Evolutionary conservation across 2,113 vertebrate genomes (phyloP).

Genomic region (Phaethon lepturus): DNA sequence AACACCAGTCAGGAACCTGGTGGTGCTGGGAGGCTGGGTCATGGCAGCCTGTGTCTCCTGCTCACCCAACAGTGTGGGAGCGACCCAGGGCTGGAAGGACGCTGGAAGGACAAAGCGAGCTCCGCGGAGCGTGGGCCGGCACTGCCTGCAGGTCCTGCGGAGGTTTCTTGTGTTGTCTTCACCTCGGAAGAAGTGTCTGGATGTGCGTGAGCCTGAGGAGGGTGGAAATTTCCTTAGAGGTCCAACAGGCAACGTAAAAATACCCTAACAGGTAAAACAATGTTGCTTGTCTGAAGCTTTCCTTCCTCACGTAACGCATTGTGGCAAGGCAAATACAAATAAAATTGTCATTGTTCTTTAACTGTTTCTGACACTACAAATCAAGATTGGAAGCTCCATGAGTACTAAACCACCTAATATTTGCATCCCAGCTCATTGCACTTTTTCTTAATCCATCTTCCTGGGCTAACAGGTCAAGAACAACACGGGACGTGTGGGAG

Average conservation of each 20-base stretch:
- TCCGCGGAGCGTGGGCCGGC: neutral
- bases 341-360: neutral
- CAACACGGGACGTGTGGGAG: neutral
- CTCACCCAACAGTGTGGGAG: neutral
- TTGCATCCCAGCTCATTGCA: neutral
- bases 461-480: neutral
- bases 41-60: neutral
- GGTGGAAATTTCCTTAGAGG: neutral
- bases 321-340: neutral
- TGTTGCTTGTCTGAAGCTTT: neutral
- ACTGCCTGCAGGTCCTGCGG: neutral
- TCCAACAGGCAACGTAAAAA: neutral
- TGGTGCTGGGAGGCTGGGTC: neutral
- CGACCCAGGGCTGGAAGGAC: neutral
- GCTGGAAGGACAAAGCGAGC: fast-evolving
- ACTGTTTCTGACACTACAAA: neutral
- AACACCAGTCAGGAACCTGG: neutral
- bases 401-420: neutral
- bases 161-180: neutral
- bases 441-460: neutral
- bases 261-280: neutral
- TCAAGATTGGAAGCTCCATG: neutral
- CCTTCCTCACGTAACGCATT: neutral
- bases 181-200: neutral
- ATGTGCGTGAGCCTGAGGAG: neutral